Evolutionary conservation across 2,797 vertebrate species (phyloP).

Genomic region (Sebastes nivosus): DNA sequence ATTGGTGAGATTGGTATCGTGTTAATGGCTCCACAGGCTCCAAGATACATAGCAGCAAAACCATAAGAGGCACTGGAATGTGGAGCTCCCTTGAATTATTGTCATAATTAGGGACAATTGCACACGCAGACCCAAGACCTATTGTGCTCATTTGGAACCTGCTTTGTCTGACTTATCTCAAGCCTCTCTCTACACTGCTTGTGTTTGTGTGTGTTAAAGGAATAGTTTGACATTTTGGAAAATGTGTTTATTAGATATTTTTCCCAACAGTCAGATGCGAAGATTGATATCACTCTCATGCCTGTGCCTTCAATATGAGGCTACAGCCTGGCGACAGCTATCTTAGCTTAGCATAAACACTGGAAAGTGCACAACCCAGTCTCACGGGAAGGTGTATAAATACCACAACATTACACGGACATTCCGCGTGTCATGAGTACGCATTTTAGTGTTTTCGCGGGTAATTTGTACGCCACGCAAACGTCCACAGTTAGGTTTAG

Average conservation of each 20-base stretch:
- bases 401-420: no score
- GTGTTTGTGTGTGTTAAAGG: slow-evolving; percentile 16
- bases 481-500: no score
- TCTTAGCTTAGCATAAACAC: not conserved
- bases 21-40: slow-evolving; percentile 85
- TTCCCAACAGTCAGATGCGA: not conserved
- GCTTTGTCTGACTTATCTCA: slow-evolving; percentile 53
- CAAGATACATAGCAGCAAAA: slow-evolving; percentile 78
- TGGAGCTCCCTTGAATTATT: slow-evolving; percentile 76
- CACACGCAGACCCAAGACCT: slow-evolving; percentile 64
- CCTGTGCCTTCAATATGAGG: not conserved
- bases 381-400: no score
- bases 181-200: slow-evolving; percentile 11
- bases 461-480: no score
- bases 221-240: not conserved
- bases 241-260: slow-evolving; percentile 3
- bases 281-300: not conserved
- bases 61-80: slow-evolving; percentile 84
- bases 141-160: slow-evolving; percentile 69
- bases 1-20: slow-evolving; percentile 86
- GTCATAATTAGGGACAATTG: slow-evolving; percentile 85
- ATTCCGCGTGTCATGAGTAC: no score
- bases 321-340: not conserved
- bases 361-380: not conserved
- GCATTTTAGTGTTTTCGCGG: fast-evolving